A percentile compares a stretch with the other conserved stretches of the same genome.
Evolutionary conservation across 2,797 vertebrate species (phyloP).

Genomic region (Dicrostonyx torquatus): DNA sequence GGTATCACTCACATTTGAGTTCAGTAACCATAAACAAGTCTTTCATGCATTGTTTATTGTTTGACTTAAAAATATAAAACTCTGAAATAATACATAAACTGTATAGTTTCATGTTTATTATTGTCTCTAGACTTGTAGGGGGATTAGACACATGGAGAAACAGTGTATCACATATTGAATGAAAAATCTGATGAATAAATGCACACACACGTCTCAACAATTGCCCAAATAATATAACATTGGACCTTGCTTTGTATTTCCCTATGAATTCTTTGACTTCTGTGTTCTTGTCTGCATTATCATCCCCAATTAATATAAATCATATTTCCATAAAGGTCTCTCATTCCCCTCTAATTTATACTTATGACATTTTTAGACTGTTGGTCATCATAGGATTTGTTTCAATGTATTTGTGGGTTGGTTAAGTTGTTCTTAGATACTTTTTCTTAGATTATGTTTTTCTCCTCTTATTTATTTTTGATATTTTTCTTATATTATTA

Average conservation of each 20-base stretch:
- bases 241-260: constrained; percentile 35
- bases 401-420: constrained; percentile 4
- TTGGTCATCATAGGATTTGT: constrained; percentile 15
- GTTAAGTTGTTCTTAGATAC: constrained; percentile 3
- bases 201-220: not conserved
- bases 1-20: not conserved
- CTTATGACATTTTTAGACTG: not conserved
- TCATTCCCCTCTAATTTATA: constrained; percentile 50
- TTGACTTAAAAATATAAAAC: constrained; percentile 47
- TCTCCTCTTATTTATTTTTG: constrained; percentile 15
- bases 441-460: not conserved
- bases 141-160: not conserved
- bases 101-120: not conserved
- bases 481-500: constrained; percentile 25
- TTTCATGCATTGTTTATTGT: not conserved
- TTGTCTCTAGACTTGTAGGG: not conserved
- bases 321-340: not conserved
- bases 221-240: not conserved
- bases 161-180: not conserved
- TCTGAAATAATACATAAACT: constrained; percentile 22
- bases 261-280: not conserved
- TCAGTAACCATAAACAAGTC: constrained; percentile 16
- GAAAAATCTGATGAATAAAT: constrained; percentile 23
- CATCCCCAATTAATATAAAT: not conserved
- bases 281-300: not conserved